These are phyloP conservation scores for Megaceryle maxima DNA, from an alignment of 2,113 vertebrate species.

Conservation along the genomic window DNA sequence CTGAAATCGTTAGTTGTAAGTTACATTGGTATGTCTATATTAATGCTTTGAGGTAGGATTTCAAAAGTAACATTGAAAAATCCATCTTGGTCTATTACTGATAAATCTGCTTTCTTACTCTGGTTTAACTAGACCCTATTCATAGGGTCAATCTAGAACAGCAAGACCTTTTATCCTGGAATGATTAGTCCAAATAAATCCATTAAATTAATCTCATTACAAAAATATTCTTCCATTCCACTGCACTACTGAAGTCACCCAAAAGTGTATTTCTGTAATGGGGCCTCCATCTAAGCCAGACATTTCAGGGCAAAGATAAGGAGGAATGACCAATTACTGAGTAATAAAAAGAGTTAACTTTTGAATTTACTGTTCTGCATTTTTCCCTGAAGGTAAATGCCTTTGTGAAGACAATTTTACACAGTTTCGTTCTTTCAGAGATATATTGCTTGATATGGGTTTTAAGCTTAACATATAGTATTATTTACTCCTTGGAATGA, in stretches of 20 bases:
- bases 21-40: neutral
- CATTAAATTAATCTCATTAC: neutral
- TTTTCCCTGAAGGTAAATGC: neutral
- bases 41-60: neutral
- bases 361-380: neutral
- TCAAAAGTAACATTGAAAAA: neutral
- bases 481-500: neutral
- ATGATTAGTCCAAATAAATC: neutral
- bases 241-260: neutral
- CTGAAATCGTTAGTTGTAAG: neutral
- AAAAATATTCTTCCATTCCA: neutral
- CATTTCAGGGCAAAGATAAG: neutral
- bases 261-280: neutral
- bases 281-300: neutral
- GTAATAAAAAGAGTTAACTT: neutral
- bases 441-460: rapidly evolving
- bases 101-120: neutral
- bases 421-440: neutral
- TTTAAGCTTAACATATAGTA: neutral
- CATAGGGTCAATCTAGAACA: neutral
- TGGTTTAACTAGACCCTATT: neutral
- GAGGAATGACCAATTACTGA: neutral
- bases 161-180: neutral
- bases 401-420: neutral
- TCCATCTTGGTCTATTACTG: neutral